Evolutionary conservation across 2,888 invertebrate species (phyloP).

Genomic region (Aspidiotus rigidus): DNA sequence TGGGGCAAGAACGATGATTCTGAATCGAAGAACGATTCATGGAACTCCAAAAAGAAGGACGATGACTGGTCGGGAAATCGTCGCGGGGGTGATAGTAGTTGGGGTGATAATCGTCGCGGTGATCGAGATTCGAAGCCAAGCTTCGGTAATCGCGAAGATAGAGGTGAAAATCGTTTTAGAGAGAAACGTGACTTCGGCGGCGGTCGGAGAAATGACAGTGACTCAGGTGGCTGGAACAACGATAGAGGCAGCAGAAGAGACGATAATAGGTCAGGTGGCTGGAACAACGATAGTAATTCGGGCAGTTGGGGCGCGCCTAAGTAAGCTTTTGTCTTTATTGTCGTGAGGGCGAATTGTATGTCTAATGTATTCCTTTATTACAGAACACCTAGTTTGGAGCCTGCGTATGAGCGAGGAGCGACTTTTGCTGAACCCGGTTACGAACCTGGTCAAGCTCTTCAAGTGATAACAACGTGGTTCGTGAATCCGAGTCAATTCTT

Average conservation of each 20-base stretch:
- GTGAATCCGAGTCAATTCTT: constrained; percentile 64
- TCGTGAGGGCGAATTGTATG: too few species aligned
- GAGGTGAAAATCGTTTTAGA: constrained; percentile 38
- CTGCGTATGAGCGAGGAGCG: constrained; percentile 12
- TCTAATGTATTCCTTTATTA: too few species aligned
- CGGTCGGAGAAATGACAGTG: constrained; percentile 23
- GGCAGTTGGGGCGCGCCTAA: constrained; percentile 3
- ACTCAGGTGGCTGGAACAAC: constrained; percentile 31
- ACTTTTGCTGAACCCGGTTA: constrained; percentile 1
- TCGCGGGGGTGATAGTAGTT: neutral
- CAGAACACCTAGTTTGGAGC: neutral
- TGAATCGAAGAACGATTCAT: constrained; percentile 1
- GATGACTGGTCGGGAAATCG: neutral
- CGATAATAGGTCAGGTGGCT: constrained; percentile 5
- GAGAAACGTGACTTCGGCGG: constrained; percentile 9
- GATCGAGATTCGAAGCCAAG: neutral
- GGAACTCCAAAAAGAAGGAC: neutral
- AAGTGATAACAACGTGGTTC: constrained; percentile 63
- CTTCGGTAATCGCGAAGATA: constrained; percentile 27
- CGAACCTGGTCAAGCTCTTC: constrained; percentile 37
- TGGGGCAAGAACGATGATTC: constrained; percentile 6
- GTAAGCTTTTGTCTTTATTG: too few species aligned
- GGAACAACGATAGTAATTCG: constrained; percentile 7
- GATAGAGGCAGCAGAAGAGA: constrained; percentile 9
- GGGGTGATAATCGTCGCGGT: neutral